Percentiles rank a stretch among this genome's conserved stretches.
Evolutionary conservation across 2,888 invertebrate species (phyloP).

Genomic region (Tricholauxania praeusta): DNA sequence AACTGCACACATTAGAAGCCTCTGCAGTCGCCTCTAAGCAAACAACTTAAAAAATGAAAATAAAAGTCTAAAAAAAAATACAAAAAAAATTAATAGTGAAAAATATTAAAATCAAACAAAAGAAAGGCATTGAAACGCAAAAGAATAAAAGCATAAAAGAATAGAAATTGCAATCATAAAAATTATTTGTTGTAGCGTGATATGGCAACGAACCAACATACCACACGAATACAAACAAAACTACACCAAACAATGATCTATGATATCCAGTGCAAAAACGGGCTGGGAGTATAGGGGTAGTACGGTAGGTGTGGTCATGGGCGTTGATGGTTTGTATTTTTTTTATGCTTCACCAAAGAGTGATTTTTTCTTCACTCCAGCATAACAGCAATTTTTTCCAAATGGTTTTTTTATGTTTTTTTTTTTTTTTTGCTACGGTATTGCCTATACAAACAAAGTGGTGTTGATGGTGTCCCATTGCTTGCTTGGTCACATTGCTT

Average conservation of each 20-base stretch:
- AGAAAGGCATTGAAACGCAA: constrained; percentile 44
- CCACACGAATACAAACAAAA: background rate
- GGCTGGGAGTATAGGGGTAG: background rate
- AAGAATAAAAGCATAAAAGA: constrained; percentile 35
- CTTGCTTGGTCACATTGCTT: background rate
- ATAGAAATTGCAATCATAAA: constrained; percentile 33
- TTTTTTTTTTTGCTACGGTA: background rate
- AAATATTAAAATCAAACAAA: constrained; percentile 43
- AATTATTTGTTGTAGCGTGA: constrained; percentile 38
- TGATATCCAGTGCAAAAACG: constrained; percentile 14
- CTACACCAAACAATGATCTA: constrained; percentile 7
- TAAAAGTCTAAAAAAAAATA: constrained; percentile 31
- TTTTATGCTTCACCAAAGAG: too few species aligned
- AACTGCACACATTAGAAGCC: constrained; percentile 45
- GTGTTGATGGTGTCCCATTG: constrained; percentile 16
- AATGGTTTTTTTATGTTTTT: constrained; percentile 50
- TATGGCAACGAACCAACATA: background rate
- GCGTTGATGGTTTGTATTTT: too few species aligned
- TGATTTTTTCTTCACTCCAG: too few species aligned
- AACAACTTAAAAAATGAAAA: constrained; percentile 27
- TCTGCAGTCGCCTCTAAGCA: constrained; percentile 36
- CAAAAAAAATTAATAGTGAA: constrained; percentile 19
- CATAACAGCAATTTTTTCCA: constrained; percentile 37
- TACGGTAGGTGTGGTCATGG: too few species aligned
- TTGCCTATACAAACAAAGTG: background rate